Evolutionary conservation across 1,140 invertebrate genomes (phyloP).

Genomic region (Acromyrmex echinatior): DNA sequence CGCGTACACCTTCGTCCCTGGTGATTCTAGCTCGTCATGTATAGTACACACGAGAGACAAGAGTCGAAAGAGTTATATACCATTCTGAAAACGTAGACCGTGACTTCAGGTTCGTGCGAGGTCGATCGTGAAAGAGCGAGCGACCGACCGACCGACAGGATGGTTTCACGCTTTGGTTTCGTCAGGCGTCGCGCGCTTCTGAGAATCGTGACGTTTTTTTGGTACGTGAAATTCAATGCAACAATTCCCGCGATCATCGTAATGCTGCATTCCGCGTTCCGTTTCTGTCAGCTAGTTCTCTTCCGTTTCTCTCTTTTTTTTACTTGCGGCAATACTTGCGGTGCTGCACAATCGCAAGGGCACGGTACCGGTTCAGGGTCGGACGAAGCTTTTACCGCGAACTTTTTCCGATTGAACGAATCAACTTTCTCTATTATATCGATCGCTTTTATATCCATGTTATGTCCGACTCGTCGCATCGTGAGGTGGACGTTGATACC

Average conservation of each 20-base stretch:
- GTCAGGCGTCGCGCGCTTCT: slow-evolving; percentile 3
- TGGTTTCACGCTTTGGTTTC: slow-evolving; percentile 52
- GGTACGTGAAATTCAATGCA: slow-evolving; percentile 12
- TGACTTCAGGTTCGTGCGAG: slow-evolving; percentile 69
- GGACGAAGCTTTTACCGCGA: neutral
- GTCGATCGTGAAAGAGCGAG: slow-evolving; percentile 69
- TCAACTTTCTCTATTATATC: neutral
- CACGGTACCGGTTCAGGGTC: slow-evolving; percentile 17
- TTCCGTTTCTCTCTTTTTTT: neutral
- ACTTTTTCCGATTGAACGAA: slow-evolving; percentile 6
- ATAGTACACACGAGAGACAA: slow-evolving; percentile 36
- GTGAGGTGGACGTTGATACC: neutral
- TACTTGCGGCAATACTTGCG: too few relatives aligned
- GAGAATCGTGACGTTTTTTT: slow-evolving; percentile 42
- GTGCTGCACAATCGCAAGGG: slow-evolving; percentile 19
- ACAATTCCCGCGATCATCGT: slow-evolving; percentile 14
- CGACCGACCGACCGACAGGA: slow-evolving; percentile 16
- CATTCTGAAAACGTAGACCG: slow-evolving; percentile 72
- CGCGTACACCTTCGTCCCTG: slow-evolving; percentile 36
- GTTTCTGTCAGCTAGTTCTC: neutral
- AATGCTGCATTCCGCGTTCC: slow-evolving; percentile 30
- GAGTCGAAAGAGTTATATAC: slow-evolving; percentile 68
- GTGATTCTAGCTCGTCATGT: slow-evolving; percentile 48
- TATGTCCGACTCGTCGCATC: neutral
- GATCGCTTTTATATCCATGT: neutral